phyloP scores from a whole-genome alignment of 1,140 invertebrate species.

The Drosophila orena region DNA sequence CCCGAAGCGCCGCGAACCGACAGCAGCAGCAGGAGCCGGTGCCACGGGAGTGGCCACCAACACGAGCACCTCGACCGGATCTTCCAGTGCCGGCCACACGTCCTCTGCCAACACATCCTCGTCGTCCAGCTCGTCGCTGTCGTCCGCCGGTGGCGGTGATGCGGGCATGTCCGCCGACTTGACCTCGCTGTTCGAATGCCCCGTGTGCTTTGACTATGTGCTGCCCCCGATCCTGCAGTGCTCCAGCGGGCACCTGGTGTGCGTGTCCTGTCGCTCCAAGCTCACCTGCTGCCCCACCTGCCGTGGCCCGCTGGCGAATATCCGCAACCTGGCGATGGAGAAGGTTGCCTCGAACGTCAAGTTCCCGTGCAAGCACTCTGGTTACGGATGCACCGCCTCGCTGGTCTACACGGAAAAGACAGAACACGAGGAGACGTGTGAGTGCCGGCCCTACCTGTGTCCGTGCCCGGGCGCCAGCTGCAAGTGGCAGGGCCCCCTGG shows the following conservation, averaged over 20 bases:
- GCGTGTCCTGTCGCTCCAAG: constrained; percentile 98
- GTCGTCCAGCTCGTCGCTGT: constrained; percentile 82
- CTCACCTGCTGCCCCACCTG: constrained; percentile 99
- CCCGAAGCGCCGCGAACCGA: constrained; percentile 83
- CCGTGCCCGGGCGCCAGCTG: constrained; percentile 99
- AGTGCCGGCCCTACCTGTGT: constrained; percentile 98
- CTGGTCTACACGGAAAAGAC: constrained; percentile 98
- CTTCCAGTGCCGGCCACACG: constrained; percentile 71
- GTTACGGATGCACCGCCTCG: constrained; percentile 96
- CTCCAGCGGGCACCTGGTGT: constrained; percentile 95
- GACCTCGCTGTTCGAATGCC: constrained; percentile 98
- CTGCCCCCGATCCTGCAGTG: constrained; percentile 97
- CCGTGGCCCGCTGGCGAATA: constrained; percentile 97
- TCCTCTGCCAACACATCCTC: constrained; percentile 83
- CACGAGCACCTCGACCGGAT: constrained; percentile 70
- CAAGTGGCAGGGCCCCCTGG: constrained; percentile 98
- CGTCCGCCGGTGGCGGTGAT: constrained; percentile 84
- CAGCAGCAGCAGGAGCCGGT: constrained; percentile 64
- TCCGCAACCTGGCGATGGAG: constrained; percentile 99
- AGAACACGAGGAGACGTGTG: constrained; percentile 99
- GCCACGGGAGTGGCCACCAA: constrained; percentile 73
- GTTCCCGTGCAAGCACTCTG: constrained; percentile 99
- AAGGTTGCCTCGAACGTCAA: constrained; percentile 99
- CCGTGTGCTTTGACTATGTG: constrained; percentile 99
- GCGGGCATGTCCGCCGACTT: constrained; percentile 92